Evolutionary conservation across 2,797 vertebrate genomes (phyloP).

Genomic region (Oreonectes daqikongensis): DNA sequence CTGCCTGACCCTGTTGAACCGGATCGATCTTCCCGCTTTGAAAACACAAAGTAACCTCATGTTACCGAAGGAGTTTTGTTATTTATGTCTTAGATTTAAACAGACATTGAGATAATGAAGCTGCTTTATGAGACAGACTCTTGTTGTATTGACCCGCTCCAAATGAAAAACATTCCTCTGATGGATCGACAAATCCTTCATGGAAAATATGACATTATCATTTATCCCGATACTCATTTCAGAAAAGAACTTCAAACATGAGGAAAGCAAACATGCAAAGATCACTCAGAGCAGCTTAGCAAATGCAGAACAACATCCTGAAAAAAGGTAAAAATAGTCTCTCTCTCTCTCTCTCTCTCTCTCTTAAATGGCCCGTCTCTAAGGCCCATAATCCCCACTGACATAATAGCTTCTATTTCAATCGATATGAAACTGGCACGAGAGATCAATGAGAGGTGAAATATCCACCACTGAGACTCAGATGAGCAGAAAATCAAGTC

Average conservation of each 20-base stretch:
- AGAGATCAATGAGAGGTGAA: conserved; percentile 67
- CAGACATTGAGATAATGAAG: not conserved
- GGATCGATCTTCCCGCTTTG: not conserved
- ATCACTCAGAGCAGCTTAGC: too few relatives aligned
- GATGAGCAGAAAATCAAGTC: conserved; percentile 40
- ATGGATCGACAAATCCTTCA: not conserved
- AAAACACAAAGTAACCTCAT: not conserved
- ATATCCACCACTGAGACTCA: conserved; percentile 62
- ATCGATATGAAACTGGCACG: conserved; percentile 74
- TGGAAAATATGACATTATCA: not conserved
- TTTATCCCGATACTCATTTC: too few relatives aligned
- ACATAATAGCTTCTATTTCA: conserved; percentile 71
- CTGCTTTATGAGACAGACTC: not conserved
- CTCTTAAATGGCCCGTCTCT: conserved; percentile 37
- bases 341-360: conserved; percentile 15
- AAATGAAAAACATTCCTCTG: conserved; percentile 5
- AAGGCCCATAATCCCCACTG: conserved; percentile 63
- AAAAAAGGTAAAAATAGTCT: not conserved
- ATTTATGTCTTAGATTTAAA: not conserved
- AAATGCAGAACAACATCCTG: too few relatives aligned
- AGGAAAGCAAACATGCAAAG: too few relatives aligned
- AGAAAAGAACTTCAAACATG: too few relatives aligned
- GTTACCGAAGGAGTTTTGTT: not conserved
- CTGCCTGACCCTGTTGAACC: not conserved
- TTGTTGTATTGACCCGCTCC: not conserved